These are phyloP conservation scores for Leucoraja erinaceus DNA, from an alignment of 2,113 vertebrate species.

Conservation along the genomic window DNA sequence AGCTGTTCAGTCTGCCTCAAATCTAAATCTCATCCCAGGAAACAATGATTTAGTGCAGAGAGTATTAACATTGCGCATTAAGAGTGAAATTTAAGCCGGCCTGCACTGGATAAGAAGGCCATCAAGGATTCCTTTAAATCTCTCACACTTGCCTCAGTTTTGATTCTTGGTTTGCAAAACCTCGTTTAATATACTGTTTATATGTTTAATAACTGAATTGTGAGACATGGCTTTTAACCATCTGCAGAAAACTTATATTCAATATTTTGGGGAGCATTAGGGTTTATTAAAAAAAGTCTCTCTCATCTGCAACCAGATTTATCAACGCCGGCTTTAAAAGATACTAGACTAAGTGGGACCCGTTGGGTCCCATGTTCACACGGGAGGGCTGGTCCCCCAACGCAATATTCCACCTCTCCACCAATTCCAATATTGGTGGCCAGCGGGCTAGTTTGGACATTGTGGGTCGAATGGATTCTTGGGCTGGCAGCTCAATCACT, in stretches of 20 bases:
- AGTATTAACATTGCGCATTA: neutral
- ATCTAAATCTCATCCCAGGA: constrained; percentile 5
- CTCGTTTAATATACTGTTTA: neutral
- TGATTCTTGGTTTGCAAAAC: neutral
- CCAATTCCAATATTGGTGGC: too few relatives aligned
- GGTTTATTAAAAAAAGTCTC: neutral
- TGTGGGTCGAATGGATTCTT: too few relatives aligned
- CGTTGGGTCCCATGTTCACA: too few relatives aligned
- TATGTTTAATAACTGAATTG: neutral
- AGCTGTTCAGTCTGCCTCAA: neutral
- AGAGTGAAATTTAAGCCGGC: neutral
- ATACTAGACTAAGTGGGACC: too few relatives aligned
- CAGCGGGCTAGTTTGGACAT: too few relatives aligned
- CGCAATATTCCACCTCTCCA: too few relatives aligned
- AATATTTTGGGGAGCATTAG: neutral
- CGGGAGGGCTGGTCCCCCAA: too few relatives aligned
- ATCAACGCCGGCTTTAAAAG: neutral
- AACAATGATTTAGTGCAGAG: neutral
- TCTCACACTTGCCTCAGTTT: neutral
- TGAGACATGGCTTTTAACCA: neutral
- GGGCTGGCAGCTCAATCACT: too few relatives aligned
- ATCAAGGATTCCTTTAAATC: neutral
- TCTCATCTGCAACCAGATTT: neutral
- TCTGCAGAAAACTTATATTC: neutral
- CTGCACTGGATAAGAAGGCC: neutral